Evolutionary conservation across 2,797 vertebrate genomes (phyloP).

Genomic region (Vultur gryphus): DNA sequence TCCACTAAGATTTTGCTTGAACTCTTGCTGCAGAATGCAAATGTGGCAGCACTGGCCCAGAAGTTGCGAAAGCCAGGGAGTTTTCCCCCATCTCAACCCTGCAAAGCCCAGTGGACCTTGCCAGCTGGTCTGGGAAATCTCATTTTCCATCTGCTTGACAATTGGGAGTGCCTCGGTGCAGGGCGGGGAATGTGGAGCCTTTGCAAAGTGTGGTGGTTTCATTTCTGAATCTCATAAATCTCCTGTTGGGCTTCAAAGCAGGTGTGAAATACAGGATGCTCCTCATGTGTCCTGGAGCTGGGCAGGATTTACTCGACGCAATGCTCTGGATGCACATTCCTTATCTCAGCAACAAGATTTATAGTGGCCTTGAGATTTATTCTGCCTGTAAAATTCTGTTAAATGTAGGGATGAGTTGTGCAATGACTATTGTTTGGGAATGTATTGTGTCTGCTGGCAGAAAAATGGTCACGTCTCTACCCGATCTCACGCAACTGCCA

Average conservation of each 20-base stretch:
- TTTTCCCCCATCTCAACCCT: not conserved
- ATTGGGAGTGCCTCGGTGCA: not conserved
- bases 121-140: not conserved
- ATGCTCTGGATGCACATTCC: not conserved
- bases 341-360: constrained; percentile 19
- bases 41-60: not conserved
- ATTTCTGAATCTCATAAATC: not conserved
- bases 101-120: not conserved
- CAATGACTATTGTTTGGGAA: constrained; percentile 41
- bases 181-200: not conserved
- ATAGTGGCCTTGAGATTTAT: constrained; percentile 25
- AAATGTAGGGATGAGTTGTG: constrained; percentile 3
- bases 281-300: not conserved
- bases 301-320: not conserved
- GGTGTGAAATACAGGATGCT: constrained; percentile 31
- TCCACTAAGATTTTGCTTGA: not conserved
- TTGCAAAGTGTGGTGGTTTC: not conserved
- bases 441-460: constrained; percentile 47
- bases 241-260: not conserved
- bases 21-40: not conserved
- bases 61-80: not conserved
- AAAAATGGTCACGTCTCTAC: not conserved
- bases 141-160: not conserved
- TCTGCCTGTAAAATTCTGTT: constrained; percentile 12
- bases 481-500: not conserved